Evolutionary conservation across 1,140 invertebrate species (phyloP), one percentile per base, ranked within the genome.

Genomic region (Tribolium madens): DNA sequence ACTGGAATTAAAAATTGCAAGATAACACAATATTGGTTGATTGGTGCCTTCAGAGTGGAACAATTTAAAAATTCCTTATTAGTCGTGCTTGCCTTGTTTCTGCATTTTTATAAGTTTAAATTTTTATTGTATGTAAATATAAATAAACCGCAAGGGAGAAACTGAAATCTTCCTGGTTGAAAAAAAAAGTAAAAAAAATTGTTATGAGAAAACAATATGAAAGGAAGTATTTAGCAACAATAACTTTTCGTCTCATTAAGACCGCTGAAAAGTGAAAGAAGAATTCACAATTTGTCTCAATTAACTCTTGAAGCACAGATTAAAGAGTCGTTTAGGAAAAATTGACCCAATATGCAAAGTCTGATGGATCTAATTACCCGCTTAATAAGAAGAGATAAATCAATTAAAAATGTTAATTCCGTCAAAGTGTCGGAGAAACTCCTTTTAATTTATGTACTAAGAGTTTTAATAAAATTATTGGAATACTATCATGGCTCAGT

Each of bases 381-480:
- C 26, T n/a, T 31, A 31, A 31, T 31, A 31, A 31, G 6, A 31
- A 3, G 1, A 21, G 3, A 60, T 21, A 60, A 60, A 60, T 60
- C 53, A 60, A 60, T 60, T 60, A 60, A n/a, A n/a, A n/a, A n/a
- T n/a, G 53, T 7, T 52, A 52, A 52, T 14, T 52, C 14, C 13
- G 1, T 52, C 17, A 52, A 52, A 57, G 2, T 21, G 1, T 64
- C 3, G 12, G 57, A 64, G 57, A 64, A 64, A 64, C 26, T 64
- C 14, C n/a, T 17, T n/a, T 64, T 64, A 64, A 64, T 64, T 64
- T 64, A 64, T 64, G 26, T 64, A 64, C 33, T 9, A n/a, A 60
- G 14, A 15, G 52, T 17, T 18, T 21, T 21, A 21, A 57, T 57
- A 21, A 64, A n/a, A 33, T 33, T n/a, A 64, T 64, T 33, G 57